phyloP scores from a whole-genome alignment of 2,113 vertebrate species.

The Lasiurus cinereus region DNA sequence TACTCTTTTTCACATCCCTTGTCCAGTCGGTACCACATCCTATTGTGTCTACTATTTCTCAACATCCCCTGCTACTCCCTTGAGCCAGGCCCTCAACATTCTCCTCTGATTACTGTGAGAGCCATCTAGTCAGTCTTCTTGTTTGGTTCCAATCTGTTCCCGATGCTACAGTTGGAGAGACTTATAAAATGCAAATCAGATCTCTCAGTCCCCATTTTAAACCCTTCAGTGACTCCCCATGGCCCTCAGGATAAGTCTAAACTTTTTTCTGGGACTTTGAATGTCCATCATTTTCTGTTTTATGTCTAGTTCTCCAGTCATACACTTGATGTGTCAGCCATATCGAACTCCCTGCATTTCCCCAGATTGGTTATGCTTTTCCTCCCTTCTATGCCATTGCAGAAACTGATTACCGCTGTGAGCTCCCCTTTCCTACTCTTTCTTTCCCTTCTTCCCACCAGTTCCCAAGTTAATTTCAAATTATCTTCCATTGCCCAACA shows the following conservation, averaged over 20 bases:
- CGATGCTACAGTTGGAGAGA: neutral
- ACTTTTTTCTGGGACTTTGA: conserved; percentile 26
- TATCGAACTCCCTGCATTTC: neutral
- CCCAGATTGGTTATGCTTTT: neutral
- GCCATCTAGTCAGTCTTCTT: neutral
- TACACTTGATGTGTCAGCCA: neutral
- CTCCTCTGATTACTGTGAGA: neutral
- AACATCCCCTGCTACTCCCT: too few species aligned
- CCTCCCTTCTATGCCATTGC: neutral
- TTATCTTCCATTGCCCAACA: neutral
- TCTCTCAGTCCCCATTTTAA: neutral
- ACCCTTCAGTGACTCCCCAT: conserved; percentile 1
- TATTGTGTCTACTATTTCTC: neutral
- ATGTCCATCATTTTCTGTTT: conserved; percentile 6
- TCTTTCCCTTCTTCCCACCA: neutral
- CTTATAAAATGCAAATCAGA: conserved; percentile 65
- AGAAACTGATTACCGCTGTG: neutral
- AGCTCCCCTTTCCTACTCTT: neutral
- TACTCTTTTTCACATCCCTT: too few species aligned
- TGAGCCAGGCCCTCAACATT: neutral
- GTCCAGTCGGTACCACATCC: neutral
- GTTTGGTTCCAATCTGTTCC: conserved; percentile 9
- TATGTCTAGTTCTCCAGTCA: neutral
- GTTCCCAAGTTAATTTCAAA: neutral
- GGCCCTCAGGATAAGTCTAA: conserved; percentile 37